Evolutionary conservation across 2,113 vertebrate species (phyloP), one percentile per base, ranked within the genome.

Genomic region (Piprites chloris): DNA sequence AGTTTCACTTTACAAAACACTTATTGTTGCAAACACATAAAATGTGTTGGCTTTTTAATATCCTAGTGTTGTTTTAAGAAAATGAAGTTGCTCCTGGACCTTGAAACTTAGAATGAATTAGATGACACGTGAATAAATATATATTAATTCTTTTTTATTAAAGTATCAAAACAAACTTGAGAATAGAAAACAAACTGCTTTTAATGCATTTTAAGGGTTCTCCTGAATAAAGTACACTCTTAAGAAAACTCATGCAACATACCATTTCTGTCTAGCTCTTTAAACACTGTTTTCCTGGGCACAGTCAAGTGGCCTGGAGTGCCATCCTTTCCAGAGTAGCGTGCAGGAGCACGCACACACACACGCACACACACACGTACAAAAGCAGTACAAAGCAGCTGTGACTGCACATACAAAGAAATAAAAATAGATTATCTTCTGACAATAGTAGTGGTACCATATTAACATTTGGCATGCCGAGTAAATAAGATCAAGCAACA

Each of bases 91-190:
- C 27, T 93, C 15, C 39, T 72, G 65, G 41, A 90, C 28, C 37
- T 46, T n/a, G 56, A 89, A 41, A 59, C 1, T 3, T 14, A n/a
- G 32, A 92, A 88, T 75, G 23, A 96, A 97, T 90, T 90, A 96
- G 95, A 78, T 66, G 88, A 97, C 93, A 94, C 95, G 0, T 42
- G 42, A 94, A 72, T 92, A 93, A 93, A 91, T 79, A 92, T 93
- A 93, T 95, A 97, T 97, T 97, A 96, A 96, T 76, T 93, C 37
- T 97, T 98, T 97, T 97, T 97, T 97, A 98, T 97, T 97, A 96
- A 98, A 98, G 93, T 97, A 97, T 97, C 95, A 98, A 97, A 98
- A 98, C 93, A 97, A 97, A 95, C 81, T 95, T 77, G 49, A 94
- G 78, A 94, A 96, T 97, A 97, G 84, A 97, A 98, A 97, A 97